phyloP scores from a whole-genome alignment of 2,797 vertebrate genomes.

The Paguma larvata region DNA sequence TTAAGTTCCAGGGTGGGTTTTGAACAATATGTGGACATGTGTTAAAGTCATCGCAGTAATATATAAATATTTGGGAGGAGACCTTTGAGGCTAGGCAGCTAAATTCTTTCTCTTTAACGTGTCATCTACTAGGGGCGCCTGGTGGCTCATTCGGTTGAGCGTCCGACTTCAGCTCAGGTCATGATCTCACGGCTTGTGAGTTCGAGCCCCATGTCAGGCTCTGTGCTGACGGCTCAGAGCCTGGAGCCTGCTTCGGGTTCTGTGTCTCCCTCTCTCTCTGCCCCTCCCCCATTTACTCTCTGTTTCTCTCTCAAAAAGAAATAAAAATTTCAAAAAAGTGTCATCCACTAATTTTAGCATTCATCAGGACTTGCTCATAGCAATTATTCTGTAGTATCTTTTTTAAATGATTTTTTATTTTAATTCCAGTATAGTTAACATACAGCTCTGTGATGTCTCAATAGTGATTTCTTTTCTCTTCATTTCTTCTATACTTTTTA shows the following conservation, averaged over 20 bases:
- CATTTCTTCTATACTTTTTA: not conserved
- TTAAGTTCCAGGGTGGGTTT: not conserved
- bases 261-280: too few relatives aligned
- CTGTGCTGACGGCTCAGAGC: too few relatives aligned
- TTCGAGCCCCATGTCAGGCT: accelerated
- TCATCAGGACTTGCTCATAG: not conserved
- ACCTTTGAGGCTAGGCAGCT: not conserved
- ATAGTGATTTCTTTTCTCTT: not conserved
- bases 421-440: not conserved
- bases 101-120: not conserved
- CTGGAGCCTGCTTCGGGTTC: too few relatives aligned
- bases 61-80: not conserved
- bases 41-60: not conserved
- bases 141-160: too few relatives aligned
- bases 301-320: too few relatives aligned
- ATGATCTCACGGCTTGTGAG: too few relatives aligned
- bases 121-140: not conserved
- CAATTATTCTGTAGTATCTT: not conserved
- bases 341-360: not conserved
- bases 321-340: not conserved
- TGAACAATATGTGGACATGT: not conserved
- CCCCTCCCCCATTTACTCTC: too few relatives aligned
- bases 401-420: not conserved
- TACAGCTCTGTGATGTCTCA: not conserved
- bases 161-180: too few relatives aligned